Conservation (phyloP, 2,797 vertebrate genomes). For the Notolabrus celidotus region DNA sequence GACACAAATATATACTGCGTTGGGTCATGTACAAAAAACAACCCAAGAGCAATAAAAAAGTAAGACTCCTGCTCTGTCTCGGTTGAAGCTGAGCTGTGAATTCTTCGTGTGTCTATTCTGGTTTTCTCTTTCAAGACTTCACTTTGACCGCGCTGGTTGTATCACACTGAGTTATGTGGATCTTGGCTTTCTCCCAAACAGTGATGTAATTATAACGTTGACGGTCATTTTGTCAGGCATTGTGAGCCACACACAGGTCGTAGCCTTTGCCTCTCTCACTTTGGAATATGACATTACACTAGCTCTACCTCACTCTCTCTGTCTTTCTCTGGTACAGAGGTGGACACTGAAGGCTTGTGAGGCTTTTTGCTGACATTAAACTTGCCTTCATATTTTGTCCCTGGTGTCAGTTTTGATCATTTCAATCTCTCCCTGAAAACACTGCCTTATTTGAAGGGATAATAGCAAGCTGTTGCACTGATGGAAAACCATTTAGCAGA, state of each 20-base stretch:
- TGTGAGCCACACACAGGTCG: constrained; percentile 54
- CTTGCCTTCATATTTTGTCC: background rate
- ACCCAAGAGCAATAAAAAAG: background rate
- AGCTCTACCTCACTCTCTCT: constrained; percentile 29
- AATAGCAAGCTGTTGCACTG: background rate
- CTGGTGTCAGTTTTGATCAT: constrained; percentile 5
- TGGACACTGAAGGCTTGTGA: constrained; percentile 32
- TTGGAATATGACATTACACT: constrained; percentile 63
- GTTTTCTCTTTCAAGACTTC: constrained; percentile 37
- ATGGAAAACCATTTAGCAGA: background rate
- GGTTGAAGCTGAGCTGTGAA: background rate
- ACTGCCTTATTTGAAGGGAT: background rate
- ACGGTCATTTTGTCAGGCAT: constrained; percentile 66
- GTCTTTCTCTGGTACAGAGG: constrained; percentile 38
- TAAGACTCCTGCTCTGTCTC: background rate
- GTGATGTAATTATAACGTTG: constrained; percentile 75
- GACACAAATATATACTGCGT: background rate
- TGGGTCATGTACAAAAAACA: background rate
- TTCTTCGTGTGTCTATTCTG: constrained; percentile 3
- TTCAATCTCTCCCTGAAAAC: constrained; percentile 11
- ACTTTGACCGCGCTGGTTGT: constrained; percentile 38
- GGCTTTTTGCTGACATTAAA: constrained; percentile 20
- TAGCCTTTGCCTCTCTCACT: constrained; percentile 62
- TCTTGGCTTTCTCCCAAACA: constrained; percentile 63
- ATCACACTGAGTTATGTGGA: constrained; percentile 48